These are phyloP conservation scores for Napeogenes sylphis DNA, from an alignment of 2,888 invertebrate genomes.

Conservation along the genomic window DNA sequence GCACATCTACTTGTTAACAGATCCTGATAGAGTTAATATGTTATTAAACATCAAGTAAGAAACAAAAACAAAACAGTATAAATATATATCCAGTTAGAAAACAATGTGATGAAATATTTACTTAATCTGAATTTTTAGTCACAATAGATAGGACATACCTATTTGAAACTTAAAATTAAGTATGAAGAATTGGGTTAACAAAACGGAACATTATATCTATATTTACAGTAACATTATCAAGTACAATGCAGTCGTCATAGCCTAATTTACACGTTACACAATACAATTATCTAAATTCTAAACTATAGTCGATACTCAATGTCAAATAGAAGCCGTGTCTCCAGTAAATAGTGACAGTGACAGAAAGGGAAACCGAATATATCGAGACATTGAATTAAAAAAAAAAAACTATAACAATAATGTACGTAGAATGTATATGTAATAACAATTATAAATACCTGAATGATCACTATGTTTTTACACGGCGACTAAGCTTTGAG, in stretches of 20 bases:
- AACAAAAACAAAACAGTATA: no score
- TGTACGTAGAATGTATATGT: no score
- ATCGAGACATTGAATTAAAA: no score
- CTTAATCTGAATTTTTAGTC: constrained; percentile 9
- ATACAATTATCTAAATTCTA: constrained; percentile 24
- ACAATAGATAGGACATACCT: background rate
- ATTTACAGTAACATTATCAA: constrained; percentile 40
- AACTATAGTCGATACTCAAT: constrained; percentile 5
- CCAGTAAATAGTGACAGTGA: no score
- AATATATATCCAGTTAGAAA: background rate
- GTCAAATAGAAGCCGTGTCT: background rate
- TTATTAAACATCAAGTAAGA: no score
- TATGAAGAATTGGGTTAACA: constrained; percentile 26
- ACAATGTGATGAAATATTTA: constrained; percentile 10
- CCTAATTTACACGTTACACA: constrained; percentile 31
- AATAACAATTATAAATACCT: no score
- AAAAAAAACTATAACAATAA: no score
- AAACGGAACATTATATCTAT: constrained; percentile 11
- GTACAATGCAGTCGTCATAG: constrained; percentile 53
- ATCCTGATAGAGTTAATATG: background rate
- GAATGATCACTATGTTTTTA: no score
- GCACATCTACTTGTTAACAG: background rate
- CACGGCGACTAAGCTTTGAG: no score
- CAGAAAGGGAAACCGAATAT: no score
- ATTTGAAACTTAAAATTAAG: constrained; percentile 24